These are phyloP conservation scores for Platysternon megacephalum DNA, from an alignment of 2,113 vertebrate genomes.

Conservation along the genomic window DNA sequence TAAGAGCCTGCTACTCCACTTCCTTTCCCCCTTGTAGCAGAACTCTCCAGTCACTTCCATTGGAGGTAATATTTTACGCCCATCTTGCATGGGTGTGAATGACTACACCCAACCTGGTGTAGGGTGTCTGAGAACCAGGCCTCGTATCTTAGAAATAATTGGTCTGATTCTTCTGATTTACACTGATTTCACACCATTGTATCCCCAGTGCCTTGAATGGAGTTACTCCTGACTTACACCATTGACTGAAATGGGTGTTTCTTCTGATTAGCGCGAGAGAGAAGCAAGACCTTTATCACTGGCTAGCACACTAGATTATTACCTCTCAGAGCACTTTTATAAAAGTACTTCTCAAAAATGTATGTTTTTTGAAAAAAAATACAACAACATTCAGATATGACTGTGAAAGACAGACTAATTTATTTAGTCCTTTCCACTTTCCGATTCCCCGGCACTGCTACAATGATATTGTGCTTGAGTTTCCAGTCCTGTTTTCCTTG, in stretches of 20 bases:
- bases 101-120: neutral
- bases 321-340: neutral
- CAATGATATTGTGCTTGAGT: neutral
- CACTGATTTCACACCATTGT: neutral
- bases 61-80: neutral
- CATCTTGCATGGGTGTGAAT: neutral
- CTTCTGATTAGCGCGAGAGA: neutral
- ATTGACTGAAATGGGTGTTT: neutral
- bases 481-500: neutral
- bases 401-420: neutral
- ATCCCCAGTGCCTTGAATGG: neutral
- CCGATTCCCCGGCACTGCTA: neutral
- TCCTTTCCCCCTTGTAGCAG: neutral
- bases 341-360: neutral
- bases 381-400: neutral
- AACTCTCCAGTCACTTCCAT: neutral
- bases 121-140: rapidly evolving
- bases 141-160: neutral
- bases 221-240: neutral
- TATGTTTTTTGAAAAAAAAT: neutral
- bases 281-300: neutral
- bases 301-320: neutral
- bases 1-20: neutral
- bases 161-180: neutral
- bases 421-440: slow-evolving; percentile 26